A percentile compares a stretch with the other conserved stretches of the same genome.
Conservation (phyloP, 1,140 invertebrate genomes). For the Chelonus insularis region DNA sequence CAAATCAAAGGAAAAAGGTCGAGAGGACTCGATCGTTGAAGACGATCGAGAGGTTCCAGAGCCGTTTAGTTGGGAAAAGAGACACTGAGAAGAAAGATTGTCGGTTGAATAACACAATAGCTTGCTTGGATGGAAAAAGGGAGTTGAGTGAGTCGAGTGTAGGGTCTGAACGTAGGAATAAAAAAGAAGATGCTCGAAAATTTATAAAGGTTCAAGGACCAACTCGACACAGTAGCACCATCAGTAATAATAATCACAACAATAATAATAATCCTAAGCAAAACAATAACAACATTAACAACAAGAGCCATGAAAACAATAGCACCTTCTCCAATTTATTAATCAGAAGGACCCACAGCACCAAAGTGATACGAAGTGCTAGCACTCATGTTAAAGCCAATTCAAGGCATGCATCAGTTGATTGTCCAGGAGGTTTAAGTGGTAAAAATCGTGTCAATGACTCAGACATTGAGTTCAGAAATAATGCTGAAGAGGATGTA, state of each 20-base stretch:
- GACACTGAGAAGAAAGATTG: slow-evolving; percentile 42
- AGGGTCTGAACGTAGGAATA: slow-evolving; percentile 17
- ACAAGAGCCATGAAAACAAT: slow-evolving; percentile 6
- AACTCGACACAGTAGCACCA: background rate
- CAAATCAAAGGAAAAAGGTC: slow-evolving; percentile 44
- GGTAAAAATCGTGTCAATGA: slow-evolving; percentile 15
- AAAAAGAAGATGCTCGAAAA: slow-evolving; percentile 23
- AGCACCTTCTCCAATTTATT: slow-evolving; percentile 48
- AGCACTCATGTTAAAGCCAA: slow-evolving; percentile 46
- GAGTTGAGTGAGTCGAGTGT: slow-evolving; percentile 30
- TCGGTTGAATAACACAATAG: slow-evolving; percentile 45
- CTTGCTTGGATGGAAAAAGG: slow-evolving; percentile 34
- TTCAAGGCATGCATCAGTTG: slow-evolving; percentile 36
- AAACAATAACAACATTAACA: background rate
- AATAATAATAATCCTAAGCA: slow-evolving; percentile 1
- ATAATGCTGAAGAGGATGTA: slow-evolving; percentile 29
- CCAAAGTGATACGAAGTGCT: slow-evolving; percentile 69
- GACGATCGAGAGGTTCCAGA: slow-evolving; percentile 57
- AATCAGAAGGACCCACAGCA: slow-evolving; percentile 71
- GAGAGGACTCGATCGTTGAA: slow-evolving; percentile 57
- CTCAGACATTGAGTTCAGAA: slow-evolving; percentile 27
- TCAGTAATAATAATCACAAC: background rate
- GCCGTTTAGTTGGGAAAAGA: slow-evolving; percentile 47
- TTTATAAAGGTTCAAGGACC: slow-evolving; percentile 5
- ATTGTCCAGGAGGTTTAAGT: slow-evolving; percentile 22